These are phyloP conservation scores for Crocallis elinguaria DNA, from an alignment of 2,888 invertebrate genomes.

Conservation along the genomic window DNA sequence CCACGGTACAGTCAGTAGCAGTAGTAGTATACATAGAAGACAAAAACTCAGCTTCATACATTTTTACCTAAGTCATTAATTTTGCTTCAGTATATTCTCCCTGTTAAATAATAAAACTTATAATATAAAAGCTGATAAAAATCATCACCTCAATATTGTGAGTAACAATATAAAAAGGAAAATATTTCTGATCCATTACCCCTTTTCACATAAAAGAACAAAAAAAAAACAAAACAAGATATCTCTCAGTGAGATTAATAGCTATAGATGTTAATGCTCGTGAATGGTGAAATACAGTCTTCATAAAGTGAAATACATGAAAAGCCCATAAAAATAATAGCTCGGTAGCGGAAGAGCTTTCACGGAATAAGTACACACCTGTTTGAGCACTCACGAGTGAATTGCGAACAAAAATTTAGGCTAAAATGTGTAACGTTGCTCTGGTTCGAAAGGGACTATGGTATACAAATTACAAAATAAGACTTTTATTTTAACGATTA, in stretches of 20 bases:
- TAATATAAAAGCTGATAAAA: neutral
- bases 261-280: slow-evolving; percentile 54
- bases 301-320: slow-evolving; percentile 53
- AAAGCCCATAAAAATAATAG: slow-evolving; percentile 61
- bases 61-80: too few relatives aligned
- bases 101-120: too few relatives aligned
- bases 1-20: too few relatives aligned
- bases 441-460: too few relatives aligned
- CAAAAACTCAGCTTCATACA: too few relatives aligned
- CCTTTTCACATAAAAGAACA: slow-evolving; percentile 21
- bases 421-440: too few relatives aligned
- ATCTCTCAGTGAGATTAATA: slow-evolving; percentile 32
- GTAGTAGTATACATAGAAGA: too few relatives aligned
- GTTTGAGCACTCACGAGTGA: slow-evolving; percentile 38
- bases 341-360: slow-evolving; percentile 35
- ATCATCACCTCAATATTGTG: neutral
- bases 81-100: too few relatives aligned
- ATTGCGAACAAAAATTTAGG: slow-evolving; percentile 13
- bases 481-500: too few relatives aligned
- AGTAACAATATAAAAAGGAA: slow-evolving; percentile 11
- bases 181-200: slow-evolving; percentile 26
- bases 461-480: too few relatives aligned
- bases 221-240: slow-evolving; percentile 32
- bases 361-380: slow-evolving; percentile 42
- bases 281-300: slow-evolving; percentile 55